Percentiles rank a stretch among this genome's conserved stretches.
These are phyloP conservation scores for Tympanuchus pallidicinctus DNA, from an alignment of 2,113 vertebrate genomes.

Conservation along the genomic window DNA sequence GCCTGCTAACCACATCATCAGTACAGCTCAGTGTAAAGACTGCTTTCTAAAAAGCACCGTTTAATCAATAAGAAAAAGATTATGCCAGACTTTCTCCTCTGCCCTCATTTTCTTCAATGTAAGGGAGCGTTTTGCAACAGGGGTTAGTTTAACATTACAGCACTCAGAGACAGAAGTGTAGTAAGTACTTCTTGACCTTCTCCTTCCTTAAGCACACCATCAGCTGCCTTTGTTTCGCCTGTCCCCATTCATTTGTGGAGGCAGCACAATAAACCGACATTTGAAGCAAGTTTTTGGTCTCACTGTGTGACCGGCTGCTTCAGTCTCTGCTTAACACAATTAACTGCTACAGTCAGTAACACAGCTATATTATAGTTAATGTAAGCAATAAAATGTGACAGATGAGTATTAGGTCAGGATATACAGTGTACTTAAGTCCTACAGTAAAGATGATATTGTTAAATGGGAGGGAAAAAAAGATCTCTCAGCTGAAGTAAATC, in stretches of 20 bases:
- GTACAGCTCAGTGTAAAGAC: not conserved
- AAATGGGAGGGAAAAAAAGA: not conserved
- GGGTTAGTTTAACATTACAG: not conserved
- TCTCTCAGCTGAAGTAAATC: not conserved
- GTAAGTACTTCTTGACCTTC: not conserved
- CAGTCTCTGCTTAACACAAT: not conserved
- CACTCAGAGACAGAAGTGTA: not conserved
- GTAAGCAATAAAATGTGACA: not conserved
- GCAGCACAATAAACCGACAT: not conserved
- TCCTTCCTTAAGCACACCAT: not conserved
- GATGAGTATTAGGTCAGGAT: not conserved
- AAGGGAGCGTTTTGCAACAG: not conserved
- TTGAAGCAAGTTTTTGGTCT: not conserved
- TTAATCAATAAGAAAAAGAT: not conserved
- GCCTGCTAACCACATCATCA: not conserved
- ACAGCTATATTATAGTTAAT: not conserved
- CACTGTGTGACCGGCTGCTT: not conserved
- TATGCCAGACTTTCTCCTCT: not conserved
- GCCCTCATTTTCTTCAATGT: not conserved
- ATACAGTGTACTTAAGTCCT: accelerated
- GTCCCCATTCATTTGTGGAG: not conserved
- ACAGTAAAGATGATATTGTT: not conserved
- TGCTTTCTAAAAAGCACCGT: not conserved
- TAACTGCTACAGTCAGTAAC: not conserved
- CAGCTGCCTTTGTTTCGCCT: not conserved